Conservation (phyloP, 2,888 invertebrate genomes). For the Heliconius erato region DNA sequence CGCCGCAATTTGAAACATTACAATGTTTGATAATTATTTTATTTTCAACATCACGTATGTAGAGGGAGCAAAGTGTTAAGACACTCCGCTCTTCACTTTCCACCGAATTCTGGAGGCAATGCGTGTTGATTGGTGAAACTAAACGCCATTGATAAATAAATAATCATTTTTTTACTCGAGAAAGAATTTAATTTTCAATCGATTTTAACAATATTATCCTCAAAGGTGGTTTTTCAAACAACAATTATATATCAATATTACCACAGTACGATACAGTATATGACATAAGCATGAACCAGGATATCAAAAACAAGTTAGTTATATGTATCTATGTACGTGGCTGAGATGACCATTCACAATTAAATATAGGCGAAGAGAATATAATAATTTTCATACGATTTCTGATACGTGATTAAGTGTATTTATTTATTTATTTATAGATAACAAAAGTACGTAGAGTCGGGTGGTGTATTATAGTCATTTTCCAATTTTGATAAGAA, state of each 20-base stretch:
- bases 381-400: constrained; percentile 13
- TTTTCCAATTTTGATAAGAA: too few relatives aligned
- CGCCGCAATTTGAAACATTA: too few relatives aligned
- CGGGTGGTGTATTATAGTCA: too few relatives aligned
- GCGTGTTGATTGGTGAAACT: too few relatives aligned
- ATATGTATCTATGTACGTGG: not conserved
- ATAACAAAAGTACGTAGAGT: not conserved
- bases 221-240: constrained; percentile 24
- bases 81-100: too few relatives aligned
- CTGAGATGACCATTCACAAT: constrained; percentile 35
- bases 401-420: not conserved
- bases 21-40: too few relatives aligned
- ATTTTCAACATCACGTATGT: not conserved
- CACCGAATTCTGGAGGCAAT: too few relatives aligned
- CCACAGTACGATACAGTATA: constrained; percentile 15
- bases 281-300: constrained; percentile 43
- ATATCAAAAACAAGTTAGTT: constrained; percentile 37
- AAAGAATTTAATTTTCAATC: not conserved
- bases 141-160: too few relatives aligned
- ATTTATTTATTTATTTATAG: not conserved
- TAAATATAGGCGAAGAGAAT: constrained; percentile 27
- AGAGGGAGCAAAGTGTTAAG: not conserved
- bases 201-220: constrained; percentile 22
- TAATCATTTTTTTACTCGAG: not conserved
- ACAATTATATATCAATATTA: constrained; percentile 17